These are phyloP conservation scores for Eumacrocentrus americanus DNA, from an alignment of 2,888 invertebrate genomes.

Conservation along the genomic window DNA sequence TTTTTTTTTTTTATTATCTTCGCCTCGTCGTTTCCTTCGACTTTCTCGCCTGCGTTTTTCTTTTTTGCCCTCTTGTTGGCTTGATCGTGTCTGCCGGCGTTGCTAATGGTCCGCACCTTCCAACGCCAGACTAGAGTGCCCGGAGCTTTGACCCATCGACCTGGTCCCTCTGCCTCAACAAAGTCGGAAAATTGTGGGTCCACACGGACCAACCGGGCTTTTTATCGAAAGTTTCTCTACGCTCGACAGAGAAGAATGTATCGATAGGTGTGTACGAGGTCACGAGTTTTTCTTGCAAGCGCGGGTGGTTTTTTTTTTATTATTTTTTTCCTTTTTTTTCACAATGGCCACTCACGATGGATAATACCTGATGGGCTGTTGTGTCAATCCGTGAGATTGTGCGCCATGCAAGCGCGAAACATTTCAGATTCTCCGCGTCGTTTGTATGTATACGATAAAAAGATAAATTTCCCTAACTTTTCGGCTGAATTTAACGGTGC, in stretches of 20 bases:
- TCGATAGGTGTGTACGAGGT: constrained; percentile 13
- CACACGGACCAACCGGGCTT: background rate
- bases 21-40: background rate
- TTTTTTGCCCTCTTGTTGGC: background rate
- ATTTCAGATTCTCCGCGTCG: background rate
- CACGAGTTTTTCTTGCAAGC: constrained; percentile 13
- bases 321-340: background rate
- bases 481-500: background rate
- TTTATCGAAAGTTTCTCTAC: constrained; percentile 4
- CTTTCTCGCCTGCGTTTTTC: constrained; percentile 20
- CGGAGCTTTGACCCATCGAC: constrained; percentile 21
- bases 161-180: constrained; percentile 15
- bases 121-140: constrained; percentile 15
- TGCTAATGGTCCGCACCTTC: constrained; percentile 39
- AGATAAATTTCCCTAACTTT: background rate
- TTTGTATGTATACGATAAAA: background rate
- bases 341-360: constrained; percentile 9
- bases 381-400: constrained; percentile 3
- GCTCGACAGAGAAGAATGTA: constrained; percentile 19
- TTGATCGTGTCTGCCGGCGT: constrained; percentile 18
- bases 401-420: background rate
- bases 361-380: constrained; percentile 4
- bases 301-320: background rate
- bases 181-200: constrained; percentile 25
- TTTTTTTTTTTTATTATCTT: background rate